Percentiles rank a stretch among this genome's conserved stretches.
These are phyloP conservation scores for Polyploca ridens DNA, from an alignment of 2,888 invertebrate genomes.

Conservation along the genomic window DNA sequence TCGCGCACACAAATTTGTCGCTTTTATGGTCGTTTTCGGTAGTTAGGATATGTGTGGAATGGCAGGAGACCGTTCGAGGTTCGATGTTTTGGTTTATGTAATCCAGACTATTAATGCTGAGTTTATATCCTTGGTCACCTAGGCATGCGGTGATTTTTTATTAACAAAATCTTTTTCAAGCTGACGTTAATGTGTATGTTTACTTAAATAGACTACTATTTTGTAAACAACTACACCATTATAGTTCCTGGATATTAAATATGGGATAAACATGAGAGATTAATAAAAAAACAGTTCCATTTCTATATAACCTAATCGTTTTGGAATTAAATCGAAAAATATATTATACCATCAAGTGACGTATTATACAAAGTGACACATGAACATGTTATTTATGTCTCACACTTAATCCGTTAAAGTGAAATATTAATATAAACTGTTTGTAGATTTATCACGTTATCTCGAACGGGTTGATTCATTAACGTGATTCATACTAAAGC, in stretches of 20 bases:
- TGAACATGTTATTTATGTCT: constrained; percentile 58
- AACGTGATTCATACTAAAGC: constrained; percentile 60
- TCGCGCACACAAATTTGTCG: constrained; percentile 69
- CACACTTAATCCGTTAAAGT: constrained; percentile 66
- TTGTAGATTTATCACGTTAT: constrained; percentile 70
- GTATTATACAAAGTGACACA: constrained; percentile 34
- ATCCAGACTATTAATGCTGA: constrained; percentile 60
- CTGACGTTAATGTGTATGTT: constrained; percentile 33
- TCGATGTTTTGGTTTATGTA: constrained; percentile 67
- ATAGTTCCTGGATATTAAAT: not conserved
- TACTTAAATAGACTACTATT: constrained; percentile 27
- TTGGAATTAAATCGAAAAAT: not conserved
- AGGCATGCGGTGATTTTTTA: constrained; percentile 41
- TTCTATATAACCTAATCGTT: not conserved
- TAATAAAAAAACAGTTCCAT: no score
- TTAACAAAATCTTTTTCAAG: constrained; percentile 41
- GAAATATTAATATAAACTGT: constrained; percentile 68
- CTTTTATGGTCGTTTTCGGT: constrained; percentile 65
- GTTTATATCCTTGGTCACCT: constrained; percentile 22
- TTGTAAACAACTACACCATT: not conserved
- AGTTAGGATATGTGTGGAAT: constrained; percentile 57
- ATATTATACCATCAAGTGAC: constrained; percentile 10
- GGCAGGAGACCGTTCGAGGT: constrained; percentile 45
- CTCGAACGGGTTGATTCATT: constrained; percentile 69
- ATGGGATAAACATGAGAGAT: not conserved